phyloP scores from a whole-genome alignment of 2,797 vertebrate genomes.

The Artibeus jamaicensis region DNA sequence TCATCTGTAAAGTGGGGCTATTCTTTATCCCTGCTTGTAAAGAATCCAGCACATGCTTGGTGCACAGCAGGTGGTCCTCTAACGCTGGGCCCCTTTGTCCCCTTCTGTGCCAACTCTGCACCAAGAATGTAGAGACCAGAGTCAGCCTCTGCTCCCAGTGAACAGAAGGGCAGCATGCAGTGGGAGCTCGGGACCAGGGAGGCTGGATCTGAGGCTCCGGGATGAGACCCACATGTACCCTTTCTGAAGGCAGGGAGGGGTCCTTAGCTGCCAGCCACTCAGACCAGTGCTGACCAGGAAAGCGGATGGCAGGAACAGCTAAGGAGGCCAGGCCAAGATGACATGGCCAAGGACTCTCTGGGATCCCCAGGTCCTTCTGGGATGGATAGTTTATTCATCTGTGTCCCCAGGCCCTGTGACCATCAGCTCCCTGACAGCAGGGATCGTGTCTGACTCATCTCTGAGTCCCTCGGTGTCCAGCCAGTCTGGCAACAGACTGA shows the following conservation, averaged over 20 bases:
- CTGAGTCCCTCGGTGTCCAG: neutral
- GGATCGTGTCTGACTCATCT: neutral
- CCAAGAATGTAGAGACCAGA: neutral
- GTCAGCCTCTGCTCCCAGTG: neutral
- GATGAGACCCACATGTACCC: neutral
- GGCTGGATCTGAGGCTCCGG: neutral
- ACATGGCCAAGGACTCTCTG: neutral
- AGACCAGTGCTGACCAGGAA: neutral
- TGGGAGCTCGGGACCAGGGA: neutral
- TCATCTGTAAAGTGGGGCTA: neutral
- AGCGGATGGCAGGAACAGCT: neutral
- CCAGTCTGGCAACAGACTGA: neutral
- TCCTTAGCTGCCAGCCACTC: neutral
- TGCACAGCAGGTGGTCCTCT: neutral
- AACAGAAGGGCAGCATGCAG: rapidly evolving
- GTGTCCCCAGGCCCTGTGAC: neutral
- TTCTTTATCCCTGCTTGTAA: neutral
- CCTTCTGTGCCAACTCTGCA: neutral
- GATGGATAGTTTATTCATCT: neutral
- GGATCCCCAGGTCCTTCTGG: neutral
- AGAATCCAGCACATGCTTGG: neutral
- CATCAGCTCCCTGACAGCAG: neutral
- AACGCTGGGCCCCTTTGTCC: too few species aligned
- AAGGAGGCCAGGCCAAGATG: neutral
- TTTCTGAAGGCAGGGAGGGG: neutral